Percentiles rank a stretch among this genome's conserved stretches.
Conservation (phyloP, 2,113 vertebrate genomes). For the Vidua macroura region DNA sequence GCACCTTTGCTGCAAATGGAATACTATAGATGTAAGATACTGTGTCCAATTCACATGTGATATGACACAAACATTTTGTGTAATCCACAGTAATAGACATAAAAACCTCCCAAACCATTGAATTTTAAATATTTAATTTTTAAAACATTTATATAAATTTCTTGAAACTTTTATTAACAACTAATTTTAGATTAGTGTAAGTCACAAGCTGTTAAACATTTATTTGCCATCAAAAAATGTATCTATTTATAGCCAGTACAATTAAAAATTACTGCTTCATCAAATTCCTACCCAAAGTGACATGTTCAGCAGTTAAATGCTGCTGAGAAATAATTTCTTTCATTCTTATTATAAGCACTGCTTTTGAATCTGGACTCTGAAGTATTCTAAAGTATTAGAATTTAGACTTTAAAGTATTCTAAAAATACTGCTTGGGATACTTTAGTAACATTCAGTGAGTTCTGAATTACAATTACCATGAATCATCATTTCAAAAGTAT, state of each 20-base stretch:
- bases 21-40: neutral
- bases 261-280: neutral
- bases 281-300: neutral
- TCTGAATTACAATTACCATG: neutral
- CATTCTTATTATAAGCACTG: neutral
- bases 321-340: neutral
- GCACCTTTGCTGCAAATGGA: neutral
- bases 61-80: neutral
- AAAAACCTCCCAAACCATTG: neutral
- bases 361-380: neutral
- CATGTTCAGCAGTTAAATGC: neutral
- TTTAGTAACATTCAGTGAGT: neutral
- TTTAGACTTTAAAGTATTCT: neutral
- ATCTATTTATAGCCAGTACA: neutral
- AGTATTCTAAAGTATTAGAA: neutral
- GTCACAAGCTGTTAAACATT: neutral
- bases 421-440: neutral
- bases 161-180: neutral
- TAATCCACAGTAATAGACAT: neutral
- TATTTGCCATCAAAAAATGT: neutral
- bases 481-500: neutral
- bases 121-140: neutral
- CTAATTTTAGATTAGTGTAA: neutral
- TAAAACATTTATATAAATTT: neutral
- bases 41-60: neutral